Percentiles rank a stretch among this genome's conserved stretches.
Evolutionary conservation across 2,113 vertebrate species (phyloP).

Genomic region (Nycticorax nycticorax): DNA sequence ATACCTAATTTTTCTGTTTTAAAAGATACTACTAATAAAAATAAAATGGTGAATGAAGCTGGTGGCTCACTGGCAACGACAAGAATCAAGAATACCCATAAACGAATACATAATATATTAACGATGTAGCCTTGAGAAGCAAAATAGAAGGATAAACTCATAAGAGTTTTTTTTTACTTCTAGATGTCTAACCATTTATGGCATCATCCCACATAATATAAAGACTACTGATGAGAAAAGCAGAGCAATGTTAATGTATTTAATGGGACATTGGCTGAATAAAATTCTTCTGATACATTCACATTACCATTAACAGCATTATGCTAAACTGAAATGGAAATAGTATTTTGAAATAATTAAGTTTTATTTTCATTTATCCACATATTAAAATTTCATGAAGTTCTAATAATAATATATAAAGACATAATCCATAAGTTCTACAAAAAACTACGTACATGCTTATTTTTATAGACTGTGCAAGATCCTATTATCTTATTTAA

Average conservation of each 20-base stretch:
- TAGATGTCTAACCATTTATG: background rate
- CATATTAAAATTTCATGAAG: conserved; percentile 25
- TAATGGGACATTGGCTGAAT: conserved; percentile 27
- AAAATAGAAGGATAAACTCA: background rate
- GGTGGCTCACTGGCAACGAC: background rate
- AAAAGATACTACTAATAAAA: background rate
- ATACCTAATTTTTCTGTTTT: background rate
- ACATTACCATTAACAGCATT: conserved; percentile 8
- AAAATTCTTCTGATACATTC: conserved; percentile 1
- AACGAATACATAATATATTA: background rate
- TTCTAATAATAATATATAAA: conserved; percentile 6
- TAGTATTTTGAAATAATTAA: conserved; percentile 50
- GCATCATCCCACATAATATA: conserved; percentile 15
- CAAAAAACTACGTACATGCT: background rate
- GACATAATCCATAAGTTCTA: background rate
- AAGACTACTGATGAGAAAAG: conserved; percentile 3
- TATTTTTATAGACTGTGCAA: background rate
- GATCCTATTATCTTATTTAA: background rate
- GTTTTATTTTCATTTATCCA: conserved; percentile 45
- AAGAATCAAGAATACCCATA: background rate
- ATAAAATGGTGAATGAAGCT: background rate
- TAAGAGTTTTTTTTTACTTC: background rate
- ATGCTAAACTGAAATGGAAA: background rate
- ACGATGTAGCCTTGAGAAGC: background rate
- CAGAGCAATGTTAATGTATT: conserved; percentile 8